Base-by-base conservation (phyloP, 2,113 vertebrate species). In the Pluvianellus socialis region DNA sequence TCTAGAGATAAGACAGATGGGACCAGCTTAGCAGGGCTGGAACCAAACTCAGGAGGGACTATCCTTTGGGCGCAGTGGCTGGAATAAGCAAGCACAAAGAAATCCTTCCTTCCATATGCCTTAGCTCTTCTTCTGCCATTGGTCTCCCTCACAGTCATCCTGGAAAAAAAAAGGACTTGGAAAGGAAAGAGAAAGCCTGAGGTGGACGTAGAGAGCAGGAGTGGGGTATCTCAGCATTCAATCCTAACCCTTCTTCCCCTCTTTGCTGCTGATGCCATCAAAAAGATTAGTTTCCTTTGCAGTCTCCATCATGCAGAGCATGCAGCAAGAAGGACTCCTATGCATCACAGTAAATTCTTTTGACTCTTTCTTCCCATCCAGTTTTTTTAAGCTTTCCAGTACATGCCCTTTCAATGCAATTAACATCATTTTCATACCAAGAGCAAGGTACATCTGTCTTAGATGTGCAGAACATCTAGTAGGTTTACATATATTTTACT, bases 11-110 rank as follows among this genome's bases (percentile, higher is more conserved):
- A 88, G 16, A 59, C 10, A 74, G n/a, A 68, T 33, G 15, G 10
- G 14, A 74, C 6, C 20, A 75, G 12, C 55, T 47, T 74, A 30
- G 17, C 20, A 68, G 23, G 5, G n/a, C 44, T n/a, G 11, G 59
- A 84, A 33, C 12, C 40, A 74, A 38, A 58, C 32, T 66, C 32
- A 38, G n/a, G 23, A 90, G 35, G 7, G 30, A 53, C 33, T 30
- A 6, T 33, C 3, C 16, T 83, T 67, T 42, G 38, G 10, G 22
- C 0, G 0, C 44, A 53, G 66, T 12, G 20, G 20, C 14, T 59
- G 27, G 12, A 72, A 70, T 59, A 32, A 53, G 26, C 38, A 63
- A 86, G 15, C 35, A 86, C 47, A 12, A 50, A 49, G 33, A 87
- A 68, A 53, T 14, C 11, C 63, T 14, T 79, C 26, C 22, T 32